Conservation (phyloP, 2,113 vertebrate genomes). For the Empidonax alnorum region DNA sequence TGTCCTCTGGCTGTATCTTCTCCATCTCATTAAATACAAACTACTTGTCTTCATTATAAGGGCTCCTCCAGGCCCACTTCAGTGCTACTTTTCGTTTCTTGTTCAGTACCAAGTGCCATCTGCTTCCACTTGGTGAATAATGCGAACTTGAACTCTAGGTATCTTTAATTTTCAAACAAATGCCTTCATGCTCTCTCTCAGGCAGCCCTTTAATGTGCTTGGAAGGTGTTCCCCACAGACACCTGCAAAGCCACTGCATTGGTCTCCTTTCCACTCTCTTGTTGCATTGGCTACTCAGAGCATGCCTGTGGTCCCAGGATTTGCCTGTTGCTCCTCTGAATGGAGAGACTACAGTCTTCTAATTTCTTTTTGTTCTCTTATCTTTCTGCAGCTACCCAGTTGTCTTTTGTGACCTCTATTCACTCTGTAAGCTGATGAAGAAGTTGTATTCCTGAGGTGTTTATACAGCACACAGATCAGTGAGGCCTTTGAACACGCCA, state of each 20-base stretch:
- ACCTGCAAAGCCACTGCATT: not conserved
- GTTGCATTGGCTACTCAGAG: not conserved
- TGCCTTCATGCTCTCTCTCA: not conserved
- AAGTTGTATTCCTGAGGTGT: not conserved
- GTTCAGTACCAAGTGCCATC: slow-evolving; percentile 33
- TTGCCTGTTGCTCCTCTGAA: not conserved
- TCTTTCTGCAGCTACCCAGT: not conserved
- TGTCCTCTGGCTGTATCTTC: slow-evolving; percentile 37
- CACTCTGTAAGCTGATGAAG: not conserved
- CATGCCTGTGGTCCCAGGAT: not conserved
- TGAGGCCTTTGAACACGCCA: slow-evolving; percentile 12
- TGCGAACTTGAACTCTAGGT: not conserved
- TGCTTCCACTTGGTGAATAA: slow-evolving; percentile 43
- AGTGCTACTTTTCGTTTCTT: slow-evolving; percentile 33
- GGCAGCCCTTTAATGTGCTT: not conserved
- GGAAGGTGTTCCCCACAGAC: not conserved
- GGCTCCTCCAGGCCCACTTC: slow-evolving; percentile 25
- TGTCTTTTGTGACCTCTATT: not conserved
- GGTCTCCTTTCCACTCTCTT: not conserved
- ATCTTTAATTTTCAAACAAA: not conserved
- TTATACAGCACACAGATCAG: not conserved
- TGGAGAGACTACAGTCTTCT: not conserved
- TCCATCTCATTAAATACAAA: slow-evolving; percentile 27
- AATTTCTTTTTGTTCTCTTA: not conserved
- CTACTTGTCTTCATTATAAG: slow-evolving; percentile 43